Percentiles rank a stretch among this genome's conserved stretches.
Conservation (phyloP, 2,113 vertebrate species). For the Promerops cafer region DNA sequence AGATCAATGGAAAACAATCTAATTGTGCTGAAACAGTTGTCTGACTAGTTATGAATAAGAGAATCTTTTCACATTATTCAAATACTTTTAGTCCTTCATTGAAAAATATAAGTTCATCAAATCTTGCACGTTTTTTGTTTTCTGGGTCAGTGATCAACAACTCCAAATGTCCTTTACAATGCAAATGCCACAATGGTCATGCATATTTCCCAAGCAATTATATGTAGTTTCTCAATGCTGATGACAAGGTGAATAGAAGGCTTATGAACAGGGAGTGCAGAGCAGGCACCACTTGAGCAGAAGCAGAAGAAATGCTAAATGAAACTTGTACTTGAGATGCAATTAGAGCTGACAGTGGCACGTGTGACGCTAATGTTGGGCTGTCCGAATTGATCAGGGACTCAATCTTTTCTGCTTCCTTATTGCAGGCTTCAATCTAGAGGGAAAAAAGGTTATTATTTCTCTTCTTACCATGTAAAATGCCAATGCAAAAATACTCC, state of each 20-base stretch:
- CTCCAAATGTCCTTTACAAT: constrained; percentile 35
- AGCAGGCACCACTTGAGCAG: background rate
- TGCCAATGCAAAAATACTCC: background rate
- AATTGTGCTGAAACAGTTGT: background rate
- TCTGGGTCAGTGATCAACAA: background rate
- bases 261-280: constrained; percentile 42
- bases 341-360: constrained; percentile 91
- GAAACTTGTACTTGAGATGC: constrained; percentile 84
- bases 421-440: constrained; percentile 96
- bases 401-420: constrained; percentile 96
- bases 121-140: background rate
- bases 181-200: background rate
- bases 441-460: background rate
- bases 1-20: background rate
- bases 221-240: background rate
- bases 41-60: background rate
- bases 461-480: background rate
- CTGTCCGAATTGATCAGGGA: constrained; percentile 95
- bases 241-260: constrained; percentile 26
- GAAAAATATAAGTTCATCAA: background rate
- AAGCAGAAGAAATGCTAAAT: constrained; percentile 70
- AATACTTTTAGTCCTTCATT: background rate
- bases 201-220: background rate
- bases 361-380: constrained; percentile 87
- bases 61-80: background rate